Base-by-base conservation (phyloP, 2,113 vertebrate genomes). In the Paracanthobrama guichenoti region DNA sequence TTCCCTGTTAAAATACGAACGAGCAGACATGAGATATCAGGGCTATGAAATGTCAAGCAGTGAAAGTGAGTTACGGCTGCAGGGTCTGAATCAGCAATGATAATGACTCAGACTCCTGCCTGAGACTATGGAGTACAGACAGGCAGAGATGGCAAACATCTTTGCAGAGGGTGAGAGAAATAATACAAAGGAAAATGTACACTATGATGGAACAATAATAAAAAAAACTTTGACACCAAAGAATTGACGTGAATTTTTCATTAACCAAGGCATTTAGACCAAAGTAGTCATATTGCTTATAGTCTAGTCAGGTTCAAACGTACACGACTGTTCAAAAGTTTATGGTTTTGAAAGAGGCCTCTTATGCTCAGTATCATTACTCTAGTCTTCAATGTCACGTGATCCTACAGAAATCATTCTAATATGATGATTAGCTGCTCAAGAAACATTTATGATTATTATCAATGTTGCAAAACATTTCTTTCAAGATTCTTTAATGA, bases 41-140 rank as follows among this genome's bases (percentile, higher is more conserved):
- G 57, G 26, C 50, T 35, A 26, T 55, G 50, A 76, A 76, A 57
- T 42, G 75, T 59, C 53, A 42, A 57, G 53, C 55, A 59, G 75
- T 42, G 53, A 59, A 35, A 35, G 75, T 39, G 75, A 59, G 75
- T 59, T 39, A 59, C 31, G 11, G 31, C 75, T 39, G 10, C 28
- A 24, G 50, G 53, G 24, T 59, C 28, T 77, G 50, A 35, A 59
- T 77, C 50, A 59, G 75, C 28, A 35, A 22, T 59, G 75, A 78
- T 13, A 77, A 77, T 42, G 31, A 59, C 50, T 77, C 75, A 76
- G 74, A 9, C 14, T 50, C 42, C 69, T 24, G 42, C 39, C 20
- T 42, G 24, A 22, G 42, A 73, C 69, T 14, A 46, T 39, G 31
- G 8, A 22, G 66, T 42, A 69, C 66, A 28, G n/a, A 48, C 46